phyloP scores from a whole-genome alignment of 1,140 invertebrate genomes.

The Drosophila triauraria region DNA sequence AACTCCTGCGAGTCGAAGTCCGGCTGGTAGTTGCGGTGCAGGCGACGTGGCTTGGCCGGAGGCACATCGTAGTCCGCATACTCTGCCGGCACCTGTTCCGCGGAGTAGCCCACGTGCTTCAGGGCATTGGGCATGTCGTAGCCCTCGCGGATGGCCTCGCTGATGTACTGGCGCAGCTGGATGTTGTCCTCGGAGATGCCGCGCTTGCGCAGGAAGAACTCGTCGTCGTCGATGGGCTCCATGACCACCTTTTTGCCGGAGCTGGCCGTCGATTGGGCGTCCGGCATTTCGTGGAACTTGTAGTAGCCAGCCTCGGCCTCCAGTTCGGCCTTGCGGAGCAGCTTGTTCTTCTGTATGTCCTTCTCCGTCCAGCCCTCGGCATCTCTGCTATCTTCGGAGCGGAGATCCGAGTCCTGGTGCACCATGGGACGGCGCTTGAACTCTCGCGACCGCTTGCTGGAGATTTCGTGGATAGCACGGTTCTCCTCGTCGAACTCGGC shows the following conservation, averaged over 20 bases:
- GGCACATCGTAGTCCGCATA: constrained; percentile 80
- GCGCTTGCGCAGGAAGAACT: constrained; percentile 92
- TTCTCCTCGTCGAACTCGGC: constrained; percentile 84
- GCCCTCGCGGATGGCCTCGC: constrained; percentile 91
- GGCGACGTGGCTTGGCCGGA: constrained; percentile 76
- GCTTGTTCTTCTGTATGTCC: constrained; percentile 77
- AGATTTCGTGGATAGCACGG: constrained; percentile 84
- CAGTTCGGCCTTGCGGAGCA: constrained; percentile 75
- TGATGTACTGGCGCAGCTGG: constrained; percentile 90
- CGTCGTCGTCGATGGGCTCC: constrained; percentile 94
- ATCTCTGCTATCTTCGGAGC: constrained; percentile 83
- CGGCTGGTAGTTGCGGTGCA: constrained; percentile 69
- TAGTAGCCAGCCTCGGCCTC: constrained; percentile 76
- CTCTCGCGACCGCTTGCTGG: constrained; percentile 72
- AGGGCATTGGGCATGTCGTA: constrained; percentile 90
- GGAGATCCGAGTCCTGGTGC: constrained; percentile 82
- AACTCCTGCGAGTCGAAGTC: constrained; percentile 78
- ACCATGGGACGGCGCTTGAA: constrained; percentile 81
- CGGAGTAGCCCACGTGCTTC: constrained; percentile 86
- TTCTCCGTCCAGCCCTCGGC: constrained; percentile 78
- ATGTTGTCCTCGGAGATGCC: constrained; percentile 93
- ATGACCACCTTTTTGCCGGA: constrained; percentile 88
- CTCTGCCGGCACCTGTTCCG: constrained; percentile 49
- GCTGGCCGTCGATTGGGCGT: constrained; percentile 83
- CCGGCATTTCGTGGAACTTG: constrained; percentile 75